Percentiles rank a stretch among this genome's conserved stretches.
These are phyloP conservation scores for Philopedon plagiatum DNA, from an alignment of 2,888 invertebrate genomes.

Conservation along the genomic window DNA sequence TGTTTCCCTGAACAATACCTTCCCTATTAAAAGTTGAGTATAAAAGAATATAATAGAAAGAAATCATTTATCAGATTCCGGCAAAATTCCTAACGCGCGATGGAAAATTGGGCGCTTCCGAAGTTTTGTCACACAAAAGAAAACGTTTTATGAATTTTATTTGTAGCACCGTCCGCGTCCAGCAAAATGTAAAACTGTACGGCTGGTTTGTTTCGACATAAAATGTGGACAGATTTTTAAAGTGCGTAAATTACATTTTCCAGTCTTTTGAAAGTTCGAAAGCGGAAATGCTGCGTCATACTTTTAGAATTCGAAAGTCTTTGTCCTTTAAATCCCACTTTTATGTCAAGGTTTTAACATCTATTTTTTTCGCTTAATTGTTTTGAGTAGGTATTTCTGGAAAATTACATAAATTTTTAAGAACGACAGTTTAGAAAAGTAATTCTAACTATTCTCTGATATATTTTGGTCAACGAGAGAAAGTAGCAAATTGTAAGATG, in stretches of 20 bases:
- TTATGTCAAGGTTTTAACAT: neutral
- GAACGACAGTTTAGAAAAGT: no score
- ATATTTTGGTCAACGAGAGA: no score
- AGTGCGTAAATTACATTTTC: slow-evolving; percentile 47
- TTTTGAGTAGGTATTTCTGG: no score
- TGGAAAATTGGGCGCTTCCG: slow-evolving; percentile 47
- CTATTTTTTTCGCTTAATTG: neutral
- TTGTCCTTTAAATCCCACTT: slow-evolving; percentile 13
- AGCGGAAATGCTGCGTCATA: slow-evolving; percentile 26
- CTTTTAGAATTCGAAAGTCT: slow-evolving; percentile 31
- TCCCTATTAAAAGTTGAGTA: slow-evolving; percentile 42
- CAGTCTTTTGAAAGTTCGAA: slow-evolving; percentile 41
- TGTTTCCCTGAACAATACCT: slow-evolving; percentile 25
- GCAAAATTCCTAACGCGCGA: slow-evolving; percentile 40
- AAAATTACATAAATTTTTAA: no score
- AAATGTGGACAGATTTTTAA: slow-evolving; percentile 50
- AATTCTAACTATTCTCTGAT: no score
- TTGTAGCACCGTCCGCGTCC: slow-evolving; percentile 41
- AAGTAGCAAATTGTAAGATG: no score
- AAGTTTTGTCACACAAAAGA: slow-evolving; percentile 42
- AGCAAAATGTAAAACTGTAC: slow-evolving; percentile 43
- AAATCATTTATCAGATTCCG: slow-evolving; percentile 47
- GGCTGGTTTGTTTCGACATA: slow-evolving; percentile 44
- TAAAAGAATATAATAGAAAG: slow-evolving; percentile 48
- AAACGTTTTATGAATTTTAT: slow-evolving; percentile 46